Evolutionary conservation across 2,888 invertebrate genomes (phyloP).

Genomic region (Parthenolecanium corni): DNA sequence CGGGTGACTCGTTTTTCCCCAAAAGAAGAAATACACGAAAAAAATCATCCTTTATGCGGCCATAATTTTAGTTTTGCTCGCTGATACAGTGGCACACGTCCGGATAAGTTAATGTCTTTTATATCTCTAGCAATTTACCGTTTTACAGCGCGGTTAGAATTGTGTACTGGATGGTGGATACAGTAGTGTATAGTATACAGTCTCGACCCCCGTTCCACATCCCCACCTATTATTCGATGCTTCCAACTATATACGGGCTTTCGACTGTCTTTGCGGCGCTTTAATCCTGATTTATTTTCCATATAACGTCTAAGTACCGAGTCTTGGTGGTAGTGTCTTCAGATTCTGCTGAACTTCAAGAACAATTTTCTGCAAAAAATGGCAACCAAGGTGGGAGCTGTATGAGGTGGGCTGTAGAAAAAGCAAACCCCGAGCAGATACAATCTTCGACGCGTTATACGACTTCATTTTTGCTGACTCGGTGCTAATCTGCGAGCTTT

Average conservation of each 20-base stretch:
- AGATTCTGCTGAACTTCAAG: not conserved
- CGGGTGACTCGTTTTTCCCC: too few species aligned
- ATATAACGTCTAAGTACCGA: slow-evolving; percentile 4
- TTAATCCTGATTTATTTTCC: slow-evolving; percentile 27
- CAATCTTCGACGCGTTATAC: slow-evolving; percentile 15
- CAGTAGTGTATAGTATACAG: not conserved
- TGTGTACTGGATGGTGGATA: not conserved
- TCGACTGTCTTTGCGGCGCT: slow-evolving; percentile 18
- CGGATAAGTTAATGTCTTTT: slow-evolving; percentile 24
- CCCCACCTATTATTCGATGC: not conserved
- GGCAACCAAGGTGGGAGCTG: too few species aligned
- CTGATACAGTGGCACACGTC: not conserved
- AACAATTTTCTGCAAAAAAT: too few species aligned
- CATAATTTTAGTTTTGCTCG: not conserved
- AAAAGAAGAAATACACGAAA: too few species aligned
- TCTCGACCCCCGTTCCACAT: not conserved
- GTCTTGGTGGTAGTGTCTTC: not conserved
- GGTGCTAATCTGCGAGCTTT: slow-evolving; percentile 19
- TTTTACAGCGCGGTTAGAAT: slow-evolving; percentile 6
- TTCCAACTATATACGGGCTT: not conserved
- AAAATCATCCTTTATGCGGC: not conserved
- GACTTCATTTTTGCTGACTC: slow-evolving; percentile 26
- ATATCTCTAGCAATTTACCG: slow-evolving; percentile 15
- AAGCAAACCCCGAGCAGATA: not conserved
- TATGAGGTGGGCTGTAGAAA: too few species aligned